A percentile compares a stretch with the other conserved stretches of the same genome.
phyloP scores from a whole-genome alignment of 2,797 vertebrate genomes.

The Erpetoichthys calabaricus region DNA sequence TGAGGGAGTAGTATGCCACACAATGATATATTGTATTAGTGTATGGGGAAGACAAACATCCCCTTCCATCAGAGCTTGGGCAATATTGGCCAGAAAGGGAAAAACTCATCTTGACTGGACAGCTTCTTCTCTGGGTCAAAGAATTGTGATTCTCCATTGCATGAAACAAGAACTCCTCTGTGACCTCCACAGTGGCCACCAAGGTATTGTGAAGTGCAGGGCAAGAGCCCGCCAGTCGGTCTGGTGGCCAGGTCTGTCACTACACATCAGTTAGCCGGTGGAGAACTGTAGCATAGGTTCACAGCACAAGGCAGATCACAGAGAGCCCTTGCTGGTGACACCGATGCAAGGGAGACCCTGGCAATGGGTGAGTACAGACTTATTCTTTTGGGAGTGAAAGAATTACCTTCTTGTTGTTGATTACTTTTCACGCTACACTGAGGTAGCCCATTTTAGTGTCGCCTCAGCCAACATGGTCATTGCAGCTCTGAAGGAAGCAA shows the following conservation, averaged over 20 bases:
- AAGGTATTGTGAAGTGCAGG: slow-evolving; percentile 18
- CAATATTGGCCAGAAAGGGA: slow-evolving; percentile 12
- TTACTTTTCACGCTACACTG: slow-evolving; percentile 18
- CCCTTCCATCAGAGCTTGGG: slow-evolving; percentile 2
- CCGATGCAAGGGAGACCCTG: slow-evolving; percentile 14
- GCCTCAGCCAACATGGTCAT: slow-evolving; percentile 8
- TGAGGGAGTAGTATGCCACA: slow-evolving; percentile 8
- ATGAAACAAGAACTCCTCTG: slow-evolving; percentile 9
- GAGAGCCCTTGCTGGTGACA: slow-evolving; percentile 16
- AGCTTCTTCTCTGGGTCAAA: slow-evolving; percentile 14
- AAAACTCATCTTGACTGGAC: slow-evolving; percentile 1
- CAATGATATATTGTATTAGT: background rate
- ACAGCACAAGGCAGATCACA: slow-evolving; percentile 14
- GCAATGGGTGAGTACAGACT: slow-evolving; percentile 15
- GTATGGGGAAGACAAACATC: too few species aligned
- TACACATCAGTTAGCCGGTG: slow-evolving; percentile 16
- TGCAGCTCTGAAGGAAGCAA: slow-evolving; percentile 5
- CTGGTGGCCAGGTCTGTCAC: slow-evolving; percentile 20
- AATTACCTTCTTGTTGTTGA: slow-evolving; percentile 17
- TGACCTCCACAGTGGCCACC: slow-evolving; percentile 9
- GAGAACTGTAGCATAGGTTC: slow-evolving; percentile 12
- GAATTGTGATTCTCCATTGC: slow-evolving; percentile 9
- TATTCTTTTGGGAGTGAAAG: slow-evolving; percentile 19
- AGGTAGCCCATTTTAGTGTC: slow-evolving; percentile 11
- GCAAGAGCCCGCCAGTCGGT: slow-evolving; percentile 14